Evolutionary conservation across 1,140 invertebrate species (phyloP).

Genomic region (Panagrolaimus sp.): DNA sequence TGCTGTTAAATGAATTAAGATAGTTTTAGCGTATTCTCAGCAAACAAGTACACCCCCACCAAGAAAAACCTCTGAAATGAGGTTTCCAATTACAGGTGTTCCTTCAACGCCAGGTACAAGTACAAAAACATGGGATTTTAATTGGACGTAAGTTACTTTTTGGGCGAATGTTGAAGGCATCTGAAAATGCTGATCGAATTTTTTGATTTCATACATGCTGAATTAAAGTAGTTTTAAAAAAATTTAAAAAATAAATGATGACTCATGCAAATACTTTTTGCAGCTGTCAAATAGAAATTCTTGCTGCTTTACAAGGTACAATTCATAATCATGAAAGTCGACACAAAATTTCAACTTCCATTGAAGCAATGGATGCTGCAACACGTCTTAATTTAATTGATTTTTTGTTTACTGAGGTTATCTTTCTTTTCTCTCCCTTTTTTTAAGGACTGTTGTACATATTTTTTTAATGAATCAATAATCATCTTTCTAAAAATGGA

Average conservation of each 20-base stretch:
- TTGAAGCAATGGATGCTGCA: neutral
- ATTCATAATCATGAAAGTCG: neutral
- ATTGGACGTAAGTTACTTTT: conserved; percentile 2
- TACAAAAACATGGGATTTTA: neutral
- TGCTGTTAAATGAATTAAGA: neutral
- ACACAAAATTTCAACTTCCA: neutral
- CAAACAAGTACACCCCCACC: neutral
- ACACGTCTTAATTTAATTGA: neutral
- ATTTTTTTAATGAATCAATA: neutral
- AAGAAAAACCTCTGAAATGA: conserved; percentile 1
- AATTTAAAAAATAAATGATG: too few relatives aligned
- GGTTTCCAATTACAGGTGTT: neutral
- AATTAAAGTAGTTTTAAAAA: too few relatives aligned
- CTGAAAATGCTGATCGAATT: too few relatives aligned
- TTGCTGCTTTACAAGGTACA: neutral
- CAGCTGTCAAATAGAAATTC: conserved; percentile 4
- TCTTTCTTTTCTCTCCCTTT: neutral
- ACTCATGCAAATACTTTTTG: neutral
- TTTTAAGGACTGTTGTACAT: neutral
- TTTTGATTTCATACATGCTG: too few relatives aligned
- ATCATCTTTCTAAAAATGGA: too few relatives aligned
- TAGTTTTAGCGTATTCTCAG: neutral
- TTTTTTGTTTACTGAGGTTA: conserved; percentile 8
- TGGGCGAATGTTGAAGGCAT: too few relatives aligned
- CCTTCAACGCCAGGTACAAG: neutral